Conservation (phyloP, 2,113 vertebrate genomes). For the Epinephelus cyanopodus region DNA sequence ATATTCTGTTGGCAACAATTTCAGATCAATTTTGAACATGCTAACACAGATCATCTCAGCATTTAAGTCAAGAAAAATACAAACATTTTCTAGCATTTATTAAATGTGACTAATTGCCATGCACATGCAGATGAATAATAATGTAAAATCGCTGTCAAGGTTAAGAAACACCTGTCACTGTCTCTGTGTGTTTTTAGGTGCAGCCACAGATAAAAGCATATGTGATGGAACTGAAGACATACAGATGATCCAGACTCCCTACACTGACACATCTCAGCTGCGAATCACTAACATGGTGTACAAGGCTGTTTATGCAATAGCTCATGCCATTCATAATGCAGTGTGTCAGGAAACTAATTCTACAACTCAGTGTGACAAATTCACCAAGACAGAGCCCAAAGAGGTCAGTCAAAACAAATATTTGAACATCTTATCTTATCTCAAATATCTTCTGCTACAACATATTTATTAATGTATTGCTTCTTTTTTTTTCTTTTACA, state of each 20-base stretch:
- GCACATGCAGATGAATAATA: background rate
- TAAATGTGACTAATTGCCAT: background rate
- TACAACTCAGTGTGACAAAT: too few relatives aligned
- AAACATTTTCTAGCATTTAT: background rate
- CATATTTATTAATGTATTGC: background rate
- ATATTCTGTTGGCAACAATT: too few relatives aligned
- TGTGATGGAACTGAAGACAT: slow-evolving; percentile 78
- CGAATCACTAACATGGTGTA: slow-evolving; percentile 81
- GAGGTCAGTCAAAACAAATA: slow-evolving; percentile 62
- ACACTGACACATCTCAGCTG: slow-evolving; percentile 81
- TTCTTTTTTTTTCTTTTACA: background rate
- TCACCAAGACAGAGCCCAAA: slow-evolving; percentile 37
- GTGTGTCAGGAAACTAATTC: too few relatives aligned
- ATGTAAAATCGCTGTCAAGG: background rate
- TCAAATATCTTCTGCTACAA: background rate
- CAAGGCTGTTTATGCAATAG: slow-evolving; percentile 82
- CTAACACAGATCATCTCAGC: too few relatives aligned
- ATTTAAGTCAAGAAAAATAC: too few relatives aligned
- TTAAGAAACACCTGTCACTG: background rate
- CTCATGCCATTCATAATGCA: slow-evolving; percentile 57
- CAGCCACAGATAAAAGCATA: background rate
- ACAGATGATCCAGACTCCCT: slow-evolving; percentile 56
- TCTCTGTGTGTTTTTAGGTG: slow-evolving; percentile 16
- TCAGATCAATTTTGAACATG: too few relatives aligned
- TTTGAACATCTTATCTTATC: too few relatives aligned